Base-by-base conservation (phyloP, 1,140 invertebrate genomes). In the Drosophila sproati region DNA sequence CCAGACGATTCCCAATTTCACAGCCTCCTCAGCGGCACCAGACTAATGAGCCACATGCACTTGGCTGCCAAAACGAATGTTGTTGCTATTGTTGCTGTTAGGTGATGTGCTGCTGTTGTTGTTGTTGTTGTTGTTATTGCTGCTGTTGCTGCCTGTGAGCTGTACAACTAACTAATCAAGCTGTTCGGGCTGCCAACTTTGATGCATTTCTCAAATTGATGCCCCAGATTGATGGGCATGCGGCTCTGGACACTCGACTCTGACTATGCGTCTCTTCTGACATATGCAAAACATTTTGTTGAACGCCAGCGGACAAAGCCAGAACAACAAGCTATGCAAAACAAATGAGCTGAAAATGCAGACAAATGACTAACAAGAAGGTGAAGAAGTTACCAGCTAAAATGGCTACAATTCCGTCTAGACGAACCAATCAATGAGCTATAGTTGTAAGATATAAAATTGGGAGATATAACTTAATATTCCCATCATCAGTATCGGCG, bases 121-220 rank as follows among this genome's bases (percentile, higher is more conserved):
- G 20, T 35, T 64, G 37, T 32, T 69, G 37, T 50, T 47, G 31
- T 37, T 69, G 35, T n/a, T 59, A 45, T 28, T 43, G 56, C 6
- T 69, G 45, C 6, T 31, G 73, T 31, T 39, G 56, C 47, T 50
- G 63, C 70, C 43, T 57, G 51, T 45, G 48, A 77, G 79, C 59
- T 20, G 68, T 68, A 76, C 70, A 87, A 88, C 83, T 88, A 88
- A 88, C 83, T 88, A 88, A 88, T 88, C 83, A 88, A 88, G 83
- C 77, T 89, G 85, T 88, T 88, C 73, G 52, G 77, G 85, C 80
- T 87, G 83, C 82, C 82, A 87, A 80, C 73, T 88, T 69, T 85
- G 85, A 89, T 88, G 85, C 85, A 89, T 80, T 89, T 89, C 85
- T 77, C 74, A 83, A 89, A 88, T 89, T 85, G 83, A 89, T 82